A percentile compares a stretch with the other conserved stretches of the same genome.
Conservation (phyloP, 2,113 vertebrate species). For the Mohoua ochrocephala region DNA sequence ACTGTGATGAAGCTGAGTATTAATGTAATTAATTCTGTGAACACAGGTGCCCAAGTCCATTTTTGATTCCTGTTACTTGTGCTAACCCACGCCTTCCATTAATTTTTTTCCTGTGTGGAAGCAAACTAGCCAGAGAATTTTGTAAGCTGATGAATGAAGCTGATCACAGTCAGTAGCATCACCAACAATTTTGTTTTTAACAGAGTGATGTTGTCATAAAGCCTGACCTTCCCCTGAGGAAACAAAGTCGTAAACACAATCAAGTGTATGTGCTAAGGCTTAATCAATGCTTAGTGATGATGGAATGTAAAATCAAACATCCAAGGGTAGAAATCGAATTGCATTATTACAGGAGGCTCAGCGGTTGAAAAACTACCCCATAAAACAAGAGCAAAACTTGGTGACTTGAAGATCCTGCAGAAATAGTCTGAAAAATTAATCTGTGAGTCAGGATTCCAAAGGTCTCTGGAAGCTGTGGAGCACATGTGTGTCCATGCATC, state of each 20-base stretch:
- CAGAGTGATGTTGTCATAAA: constrained; percentile 45
- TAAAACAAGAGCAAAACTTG: constrained; percentile 58
- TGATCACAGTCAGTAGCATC: background rate
- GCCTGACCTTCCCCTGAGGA: constrained; percentile 54
- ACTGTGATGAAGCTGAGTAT: background rate
- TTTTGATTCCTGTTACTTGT: background rate
- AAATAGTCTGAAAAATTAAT: constrained; percentile 21
- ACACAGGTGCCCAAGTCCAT: no score
- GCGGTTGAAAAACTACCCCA: constrained; percentile 58
- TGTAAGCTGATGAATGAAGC: background rate
- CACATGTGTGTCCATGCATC: background rate
- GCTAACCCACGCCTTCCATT: background rate
- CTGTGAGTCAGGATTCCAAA: background rate
- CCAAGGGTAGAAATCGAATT: constrained; percentile 58
- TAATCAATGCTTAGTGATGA: constrained; percentile 64
- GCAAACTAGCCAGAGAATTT: background rate
- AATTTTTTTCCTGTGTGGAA: background rate
- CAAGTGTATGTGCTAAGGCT: constrained; percentile 8
- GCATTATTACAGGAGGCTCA: constrained; percentile 42
- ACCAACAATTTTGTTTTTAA: background rate
- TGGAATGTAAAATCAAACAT: constrained; percentile 62
- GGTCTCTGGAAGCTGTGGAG: background rate
- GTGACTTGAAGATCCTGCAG: constrained; percentile 42
- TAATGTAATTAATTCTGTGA: background rate
- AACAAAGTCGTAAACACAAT: constrained; percentile 39